Percentiles rank a stretch among this genome's conserved stretches.
Evolutionary conservation across 2,888 invertebrate genomes (phyloP).

Genomic region (Xestia rhomboidea): DNA sequence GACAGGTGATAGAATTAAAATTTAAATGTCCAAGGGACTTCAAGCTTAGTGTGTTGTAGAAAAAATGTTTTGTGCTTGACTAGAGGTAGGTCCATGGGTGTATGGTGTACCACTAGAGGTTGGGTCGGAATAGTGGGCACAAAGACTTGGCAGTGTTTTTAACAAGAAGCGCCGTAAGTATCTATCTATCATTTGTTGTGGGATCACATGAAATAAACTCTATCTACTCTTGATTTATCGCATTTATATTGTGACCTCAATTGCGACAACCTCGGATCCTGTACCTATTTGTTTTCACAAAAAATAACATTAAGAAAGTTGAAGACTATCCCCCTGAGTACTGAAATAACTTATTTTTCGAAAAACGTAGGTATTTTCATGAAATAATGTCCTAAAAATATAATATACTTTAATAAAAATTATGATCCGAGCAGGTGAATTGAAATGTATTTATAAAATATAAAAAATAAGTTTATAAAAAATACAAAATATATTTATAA

Average conservation of each 20-base stretch:
- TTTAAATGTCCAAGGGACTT: slow-evolving; percentile 76
- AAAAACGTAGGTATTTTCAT: too few relatives aligned
- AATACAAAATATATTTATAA: not conserved
- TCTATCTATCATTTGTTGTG: slow-evolving; percentile 85
- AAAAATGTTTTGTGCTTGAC: slow-evolving; percentile 82
- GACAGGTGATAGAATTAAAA: slow-evolving; percentile 83
- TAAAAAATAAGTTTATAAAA: not conserved
- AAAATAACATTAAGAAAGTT: not conserved
- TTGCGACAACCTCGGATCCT: slow-evolving; percentile 50
- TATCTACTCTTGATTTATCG: slow-evolving; percentile 82
- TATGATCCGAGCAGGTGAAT: not conserved
- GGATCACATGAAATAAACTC: slow-evolving; percentile 83
- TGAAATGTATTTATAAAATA: not conserved
- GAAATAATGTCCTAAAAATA: not conserved
- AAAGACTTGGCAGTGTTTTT: slow-evolving; percentile 76
- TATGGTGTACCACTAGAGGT: slow-evolving; percentile 77
- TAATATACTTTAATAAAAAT: not conserved
- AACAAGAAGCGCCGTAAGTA: slow-evolving; percentile 84
- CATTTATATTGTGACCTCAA: slow-evolving; percentile 80
- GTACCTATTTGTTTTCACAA: not conserved
- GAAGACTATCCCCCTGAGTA: not conserved
- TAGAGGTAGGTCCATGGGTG: slow-evolving; percentile 78
- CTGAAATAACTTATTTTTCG: not conserved
- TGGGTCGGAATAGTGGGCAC: slow-evolving; percentile 79
- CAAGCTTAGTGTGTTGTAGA: slow-evolving; percentile 89